Base-by-base conservation (phyloP, 2,113 vertebrate species). In the Corydoras sp. region DNA sequence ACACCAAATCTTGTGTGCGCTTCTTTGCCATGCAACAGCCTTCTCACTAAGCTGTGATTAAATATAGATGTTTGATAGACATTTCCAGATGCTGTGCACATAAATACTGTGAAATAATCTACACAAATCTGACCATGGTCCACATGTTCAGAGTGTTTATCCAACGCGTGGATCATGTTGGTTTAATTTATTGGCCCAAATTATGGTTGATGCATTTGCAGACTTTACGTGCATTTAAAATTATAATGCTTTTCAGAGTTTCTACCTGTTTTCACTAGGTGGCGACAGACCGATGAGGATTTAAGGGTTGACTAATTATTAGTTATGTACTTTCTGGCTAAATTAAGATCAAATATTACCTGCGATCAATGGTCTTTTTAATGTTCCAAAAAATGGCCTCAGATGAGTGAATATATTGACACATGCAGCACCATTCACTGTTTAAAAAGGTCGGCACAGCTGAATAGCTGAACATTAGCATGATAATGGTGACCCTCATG, bases 51-150 rank as follows among this genome's bases (percentile, higher is more conserved):
- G 64, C 55, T 60, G 68, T 15, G 63, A 61, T 69, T 71, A 80
- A 66, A 76, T 80, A 71, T 77, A 80, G 75, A 61, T 58, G 63
- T 49, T 13, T 65, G 65, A 72, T 51, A 48, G 63, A 49, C 31
- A 54, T n/a, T 54, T 71, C 29, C 32, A 55, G 53, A 76, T 65
- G 55, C 60, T 68, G 61, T 2, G 9, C 43, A 53, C 18, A 50
- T 60, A 69, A 18, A 10, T n/a, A 49, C 51, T 15, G 69, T n/a
- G 56, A 70, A 53, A 12, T 66, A 58, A 51, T 58, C 65, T 12
- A 14, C 15, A 49, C 9, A 2, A 18, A 32, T 14, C 49, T 30
- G 35, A 43, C 35, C 5, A 10, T 15, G 2, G 24, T 32, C 9
- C 31, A 58, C 13, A 43, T 10, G 35, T 43, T 43, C 7, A 43